Conservation (phyloP, 2,888 invertebrate species). For the Agrochola lota region DNA sequence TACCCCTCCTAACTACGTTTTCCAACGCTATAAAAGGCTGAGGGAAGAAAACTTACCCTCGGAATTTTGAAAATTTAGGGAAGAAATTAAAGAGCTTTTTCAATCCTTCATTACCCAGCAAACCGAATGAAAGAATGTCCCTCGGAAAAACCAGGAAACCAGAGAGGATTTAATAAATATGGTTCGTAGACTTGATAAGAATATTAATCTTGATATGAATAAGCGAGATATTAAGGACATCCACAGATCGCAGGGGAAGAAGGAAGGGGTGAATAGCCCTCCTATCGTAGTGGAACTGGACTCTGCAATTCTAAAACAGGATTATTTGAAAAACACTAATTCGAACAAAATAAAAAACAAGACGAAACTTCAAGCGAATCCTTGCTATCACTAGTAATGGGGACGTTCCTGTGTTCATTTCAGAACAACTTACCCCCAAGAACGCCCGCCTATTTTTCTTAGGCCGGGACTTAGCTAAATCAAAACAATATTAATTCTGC, state of each 20-base stretch:
- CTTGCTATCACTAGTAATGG: background rate
- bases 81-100: background rate
- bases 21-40: background rate
- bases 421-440: background rate
- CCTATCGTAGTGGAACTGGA: background rate
- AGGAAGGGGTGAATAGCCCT: background rate
- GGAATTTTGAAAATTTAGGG: background rate
- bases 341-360: background rate
- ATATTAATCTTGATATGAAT: background rate
- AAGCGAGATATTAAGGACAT: background rate
- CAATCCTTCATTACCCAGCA: background rate
- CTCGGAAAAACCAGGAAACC: background rate
- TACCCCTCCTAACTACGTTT: background rate
- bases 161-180: slow-evolving; percentile 7
- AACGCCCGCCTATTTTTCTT: background rate
- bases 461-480: background rate
- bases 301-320: background rate
- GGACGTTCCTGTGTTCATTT: background rate
- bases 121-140: background rate
- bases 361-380: background rate
- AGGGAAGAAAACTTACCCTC: background rate
- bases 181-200: background rate
- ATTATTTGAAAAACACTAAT: background rate
- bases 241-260: background rate
- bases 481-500: background rate